Evolutionary conservation across 2,888 invertebrate species (phyloP).

Genomic region (Diloba caeruleocephala): DNA sequence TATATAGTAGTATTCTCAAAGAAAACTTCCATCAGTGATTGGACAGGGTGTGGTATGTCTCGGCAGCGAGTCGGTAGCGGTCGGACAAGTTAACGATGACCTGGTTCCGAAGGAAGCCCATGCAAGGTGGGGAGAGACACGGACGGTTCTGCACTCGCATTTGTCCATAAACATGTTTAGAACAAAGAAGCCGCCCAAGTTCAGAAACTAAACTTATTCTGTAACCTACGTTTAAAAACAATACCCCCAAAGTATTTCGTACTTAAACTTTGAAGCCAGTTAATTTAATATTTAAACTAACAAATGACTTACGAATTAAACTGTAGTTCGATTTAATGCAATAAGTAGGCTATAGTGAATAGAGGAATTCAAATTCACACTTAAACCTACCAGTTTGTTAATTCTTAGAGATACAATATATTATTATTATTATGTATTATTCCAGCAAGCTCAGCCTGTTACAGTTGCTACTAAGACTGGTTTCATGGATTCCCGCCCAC

Average conservation of each 20-base stretch:
- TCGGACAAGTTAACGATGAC: slow-evolving; percentile 81
- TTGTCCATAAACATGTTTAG: slow-evolving; percentile 48
- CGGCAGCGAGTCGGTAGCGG: slow-evolving; percentile 69
- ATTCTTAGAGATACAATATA: no score
- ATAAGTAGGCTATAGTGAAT: no score
- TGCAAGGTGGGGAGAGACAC: slow-evolving; percentile 65
- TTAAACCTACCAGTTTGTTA: no score
- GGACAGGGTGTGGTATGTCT: slow-evolving; percentile 69
- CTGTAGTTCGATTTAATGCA: slow-evolving; percentile 17
- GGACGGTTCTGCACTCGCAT: slow-evolving; percentile 46
- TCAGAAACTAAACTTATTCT: slow-evolving; percentile 22
- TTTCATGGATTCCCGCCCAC: slow-evolving; percentile 88
- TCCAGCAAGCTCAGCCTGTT: slow-evolving; percentile 56
- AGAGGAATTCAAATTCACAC: no score
- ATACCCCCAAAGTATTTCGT: slow-evolving; percentile 7
- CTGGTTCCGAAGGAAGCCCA: slow-evolving; percentile 84
- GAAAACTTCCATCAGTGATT: slow-evolving; percentile 50
- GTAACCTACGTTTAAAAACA: slow-evolving; percentile 4
- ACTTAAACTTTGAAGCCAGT: no score
- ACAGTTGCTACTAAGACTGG: slow-evolving; percentile 79
- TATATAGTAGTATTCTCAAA: no score
- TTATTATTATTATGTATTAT: slow-evolving; percentile 19
- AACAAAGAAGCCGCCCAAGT: slow-evolving; percentile 32
- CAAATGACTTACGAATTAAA: slow-evolving; percentile 34
- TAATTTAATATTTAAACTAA: no score